Evolutionary conservation across 2,113 vertebrate genomes (phyloP).

Genomic region (Rhinolophus sinicus): DNA sequence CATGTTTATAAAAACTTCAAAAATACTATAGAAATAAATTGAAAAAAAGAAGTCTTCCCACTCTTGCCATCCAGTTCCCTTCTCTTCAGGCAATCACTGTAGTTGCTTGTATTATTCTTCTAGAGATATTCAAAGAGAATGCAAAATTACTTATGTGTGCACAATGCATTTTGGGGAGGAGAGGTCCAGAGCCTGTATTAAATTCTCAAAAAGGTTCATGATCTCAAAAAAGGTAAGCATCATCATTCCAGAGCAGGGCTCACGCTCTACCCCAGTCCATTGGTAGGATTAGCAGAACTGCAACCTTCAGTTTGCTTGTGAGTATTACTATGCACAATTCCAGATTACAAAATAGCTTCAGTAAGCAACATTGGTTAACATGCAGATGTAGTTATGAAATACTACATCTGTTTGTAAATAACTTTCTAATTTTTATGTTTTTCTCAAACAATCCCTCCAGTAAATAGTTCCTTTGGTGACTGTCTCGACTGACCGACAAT

Average conservation of each 20-base stretch:
- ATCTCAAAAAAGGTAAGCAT: conserved; percentile 41
- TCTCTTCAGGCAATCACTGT: background rate
- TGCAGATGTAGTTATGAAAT: conserved; percentile 59
- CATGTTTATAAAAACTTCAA: background rate
- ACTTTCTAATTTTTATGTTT: conserved; percentile 66
- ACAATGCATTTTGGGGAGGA: background rate
- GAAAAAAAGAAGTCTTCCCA: conserved; percentile 14
- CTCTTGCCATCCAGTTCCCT: background rate
- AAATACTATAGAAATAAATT: background rate
- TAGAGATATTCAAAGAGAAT: background rate
- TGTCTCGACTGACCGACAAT: conserved; percentile 33
- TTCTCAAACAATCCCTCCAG: conserved; percentile 46
- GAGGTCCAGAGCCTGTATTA: background rate
- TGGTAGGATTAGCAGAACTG: conserved; percentile 28
- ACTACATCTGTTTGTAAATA: conserved; percentile 66
- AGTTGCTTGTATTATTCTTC: background rate
- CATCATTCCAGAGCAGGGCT: background rate
- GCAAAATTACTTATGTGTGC: background rate
- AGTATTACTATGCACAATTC: background rate
- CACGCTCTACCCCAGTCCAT: background rate
- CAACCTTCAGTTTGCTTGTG: background rate
- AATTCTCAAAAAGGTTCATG: conserved; percentile 18
- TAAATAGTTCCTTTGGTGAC: conserved; percentile 51
- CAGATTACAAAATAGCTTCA: conserved; percentile 49
- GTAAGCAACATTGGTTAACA: conserved; percentile 18